Conservation (phyloP, 2,888 invertebrate species). For the Drosophila nr. perissopoda region DNA sequence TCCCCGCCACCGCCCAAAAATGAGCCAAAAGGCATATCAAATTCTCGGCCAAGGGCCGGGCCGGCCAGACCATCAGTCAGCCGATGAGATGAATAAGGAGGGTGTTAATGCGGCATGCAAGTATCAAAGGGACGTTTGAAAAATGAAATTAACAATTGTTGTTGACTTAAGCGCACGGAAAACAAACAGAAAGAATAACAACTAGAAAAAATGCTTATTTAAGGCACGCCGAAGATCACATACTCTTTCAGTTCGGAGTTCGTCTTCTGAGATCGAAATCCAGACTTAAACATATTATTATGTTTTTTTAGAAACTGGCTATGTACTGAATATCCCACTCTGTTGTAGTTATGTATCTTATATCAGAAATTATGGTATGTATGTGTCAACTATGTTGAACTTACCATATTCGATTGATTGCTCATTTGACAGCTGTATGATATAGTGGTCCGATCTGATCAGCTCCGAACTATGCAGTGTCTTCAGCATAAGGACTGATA, state of each 20-base stretch:
- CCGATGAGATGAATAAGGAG: slow-evolving; percentile 46
- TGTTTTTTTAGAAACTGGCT: neutral
- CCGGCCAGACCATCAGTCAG: slow-evolving; percentile 47
- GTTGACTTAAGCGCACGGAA: slow-evolving; percentile 69
- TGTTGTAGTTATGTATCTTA: neutral
- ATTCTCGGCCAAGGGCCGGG: slow-evolving; percentile 81
- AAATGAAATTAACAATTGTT: slow-evolving; percentile 77
- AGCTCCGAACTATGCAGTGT: neutral
- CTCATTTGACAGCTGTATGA: neutral
- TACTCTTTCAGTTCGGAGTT: neutral
- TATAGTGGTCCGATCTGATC: neutral
- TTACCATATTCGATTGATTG: neutral
- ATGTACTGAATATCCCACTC: neutral
- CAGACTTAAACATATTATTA: neutral
- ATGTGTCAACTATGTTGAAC: neutral
- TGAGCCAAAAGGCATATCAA: slow-evolving; percentile 78
- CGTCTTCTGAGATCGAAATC: neutral
- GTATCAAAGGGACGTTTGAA: slow-evolving; percentile 79
- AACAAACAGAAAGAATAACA: slow-evolving; percentile 34
- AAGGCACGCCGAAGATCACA: neutral
- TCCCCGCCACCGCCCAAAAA: slow-evolving; percentile 33
- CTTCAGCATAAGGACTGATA: neutral
- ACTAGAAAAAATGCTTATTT: neutral
- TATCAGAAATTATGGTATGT: neutral
- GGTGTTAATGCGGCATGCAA: slow-evolving; percentile 80